Conservation (phyloP, 2,797 vertebrate species). For the Phrynocephalus vlangalii region DNA sequence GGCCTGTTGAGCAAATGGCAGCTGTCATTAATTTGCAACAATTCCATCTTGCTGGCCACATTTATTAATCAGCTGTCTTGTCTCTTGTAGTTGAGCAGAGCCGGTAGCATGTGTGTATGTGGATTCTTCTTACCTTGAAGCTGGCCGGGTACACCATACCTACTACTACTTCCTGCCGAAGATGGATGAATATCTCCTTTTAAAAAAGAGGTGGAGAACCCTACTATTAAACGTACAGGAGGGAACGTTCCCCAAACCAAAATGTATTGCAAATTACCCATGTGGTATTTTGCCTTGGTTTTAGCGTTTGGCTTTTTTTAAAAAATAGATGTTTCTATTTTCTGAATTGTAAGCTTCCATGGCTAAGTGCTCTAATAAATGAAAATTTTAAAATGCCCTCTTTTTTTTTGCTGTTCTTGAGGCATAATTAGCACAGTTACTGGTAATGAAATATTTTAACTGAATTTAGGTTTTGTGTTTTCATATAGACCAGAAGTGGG, state of each 20-base stretch:
- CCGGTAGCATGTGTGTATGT: constrained; percentile 16
- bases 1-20: background rate
- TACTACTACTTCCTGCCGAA: background rate
- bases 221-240: background rate
- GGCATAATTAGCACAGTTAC: background rate
- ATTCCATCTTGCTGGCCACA: background rate
- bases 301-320: constrained; percentile 15
- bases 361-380: constrained; percentile 23
- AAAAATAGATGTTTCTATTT: constrained; percentile 34
- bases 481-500: background rate
- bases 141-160: background rate
- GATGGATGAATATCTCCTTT: background rate
- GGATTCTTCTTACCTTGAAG: background rate
- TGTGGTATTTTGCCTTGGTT: constrained; percentile 20
- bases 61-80: background rate
- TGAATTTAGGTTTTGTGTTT: background rate
- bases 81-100: constrained; percentile 39
- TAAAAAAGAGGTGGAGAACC: background rate
- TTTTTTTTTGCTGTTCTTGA: constrained; percentile 4
- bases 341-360: constrained; percentile 4
- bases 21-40: background rate
- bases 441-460: background rate
- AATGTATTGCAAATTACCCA: constrained; percentile 17
- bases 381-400: constrained; percentile 11
- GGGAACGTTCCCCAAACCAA: background rate